These are phyloP conservation scores for Drosophila multiciliata DNA, from an alignment of 2,888 invertebrate species.

Conservation along the genomic window DNA sequence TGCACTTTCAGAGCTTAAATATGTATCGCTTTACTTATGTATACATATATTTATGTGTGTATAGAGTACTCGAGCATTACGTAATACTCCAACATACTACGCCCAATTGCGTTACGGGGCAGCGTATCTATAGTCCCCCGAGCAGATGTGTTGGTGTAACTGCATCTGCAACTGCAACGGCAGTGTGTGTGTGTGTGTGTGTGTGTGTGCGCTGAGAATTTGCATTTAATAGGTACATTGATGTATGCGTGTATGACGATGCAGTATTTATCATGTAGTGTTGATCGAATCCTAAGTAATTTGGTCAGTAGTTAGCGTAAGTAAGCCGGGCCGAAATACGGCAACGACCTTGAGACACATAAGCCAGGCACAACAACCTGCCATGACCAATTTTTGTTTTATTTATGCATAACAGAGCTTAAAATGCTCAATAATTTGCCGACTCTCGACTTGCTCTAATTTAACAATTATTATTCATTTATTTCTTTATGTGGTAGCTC, in stretches of 20 bases:
- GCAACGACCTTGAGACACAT: slow-evolving; percentile 68
- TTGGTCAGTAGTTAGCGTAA: slow-evolving; percentile 42
- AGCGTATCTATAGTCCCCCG: slow-evolving; percentile 27
- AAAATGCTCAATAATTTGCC: slow-evolving; percentile 45
- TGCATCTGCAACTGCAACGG: slow-evolving; percentile 29
- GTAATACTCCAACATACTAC: slow-evolving; percentile 61
- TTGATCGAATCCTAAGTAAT: slow-evolving; percentile 49
- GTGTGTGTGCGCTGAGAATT: slow-evolving; percentile 61
- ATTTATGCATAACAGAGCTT: slow-evolving; percentile 37
- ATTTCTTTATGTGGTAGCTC: slow-evolving; percentile 48
- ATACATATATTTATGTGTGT: slow-evolving; percentile 10
- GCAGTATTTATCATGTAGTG: slow-evolving; percentile 55
- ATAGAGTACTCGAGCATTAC: slow-evolving; percentile 53
- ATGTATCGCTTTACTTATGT: slow-evolving; percentile 69
- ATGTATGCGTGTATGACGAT: slow-evolving; percentile 14
- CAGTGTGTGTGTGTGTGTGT: slow-evolving; percentile 5
- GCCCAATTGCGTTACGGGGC: slow-evolving; percentile 70
- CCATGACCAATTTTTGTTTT: slow-evolving; percentile 63
- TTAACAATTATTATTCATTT: slow-evolving; percentile 40
- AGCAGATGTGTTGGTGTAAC: slow-evolving; percentile 19
- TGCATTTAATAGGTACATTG: slow-evolving; percentile 28
- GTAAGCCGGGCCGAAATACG: slow-evolving; percentile 29
- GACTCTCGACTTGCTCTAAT: slow-evolving; percentile 41
- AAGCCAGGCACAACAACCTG: slow-evolving; percentile 44
- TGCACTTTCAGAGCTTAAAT: slow-evolving; percentile 73